Evolutionary conservation across 2,888 invertebrate genomes (phyloP).

Genomic region (Drosophila yooni): DNA sequence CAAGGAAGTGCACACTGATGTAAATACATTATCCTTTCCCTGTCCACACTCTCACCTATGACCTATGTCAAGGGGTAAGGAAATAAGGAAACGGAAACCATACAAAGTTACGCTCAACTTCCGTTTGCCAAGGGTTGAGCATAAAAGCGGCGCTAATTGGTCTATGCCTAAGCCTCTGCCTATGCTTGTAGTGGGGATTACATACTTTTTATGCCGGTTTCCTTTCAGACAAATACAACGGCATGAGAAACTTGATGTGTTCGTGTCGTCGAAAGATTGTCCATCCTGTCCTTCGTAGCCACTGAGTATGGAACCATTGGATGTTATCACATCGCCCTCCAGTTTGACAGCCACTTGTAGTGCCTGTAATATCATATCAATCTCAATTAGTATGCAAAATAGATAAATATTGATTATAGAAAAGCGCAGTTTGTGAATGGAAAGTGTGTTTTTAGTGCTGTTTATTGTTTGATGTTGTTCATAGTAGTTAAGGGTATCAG

Average conservation of each 20-base stretch:
- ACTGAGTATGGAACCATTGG: slow-evolving; percentile 95
- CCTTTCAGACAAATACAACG: slow-evolving; percentile 85
- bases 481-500: slow-evolving; percentile 9
- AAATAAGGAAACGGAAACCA: slow-evolving; percentile 23
- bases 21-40: neutral
- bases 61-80: neutral
- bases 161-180: slow-evolving; percentile 20
- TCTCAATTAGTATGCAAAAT: slow-evolving; percentile 33
- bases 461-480: slow-evolving; percentile 30
- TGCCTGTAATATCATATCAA: slow-evolving; percentile 88
- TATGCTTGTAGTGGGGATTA: slow-evolving; percentile 34
- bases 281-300: slow-evolving; percentile 86
- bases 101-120: neutral
- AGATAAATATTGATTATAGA: slow-evolving; percentile 3
- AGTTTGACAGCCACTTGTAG: slow-evolving; percentile 97
- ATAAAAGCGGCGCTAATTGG: slow-evolving; percentile 36
- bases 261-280: slow-evolving; percentile 83
- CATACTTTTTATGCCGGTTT: slow-evolving; percentile 85
- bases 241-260: slow-evolving; percentile 85
- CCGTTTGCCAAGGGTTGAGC: neutral
- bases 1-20: neutral
- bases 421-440: slow-evolving; percentile 37
- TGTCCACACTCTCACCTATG: neutral
- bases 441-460: slow-evolving; percentile 46
- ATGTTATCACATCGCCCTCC: slow-evolving; percentile 98